Base-by-base conservation (phyloP, 2,797 vertebrate genomes). In the Notolabrus celidotus region DNA sequence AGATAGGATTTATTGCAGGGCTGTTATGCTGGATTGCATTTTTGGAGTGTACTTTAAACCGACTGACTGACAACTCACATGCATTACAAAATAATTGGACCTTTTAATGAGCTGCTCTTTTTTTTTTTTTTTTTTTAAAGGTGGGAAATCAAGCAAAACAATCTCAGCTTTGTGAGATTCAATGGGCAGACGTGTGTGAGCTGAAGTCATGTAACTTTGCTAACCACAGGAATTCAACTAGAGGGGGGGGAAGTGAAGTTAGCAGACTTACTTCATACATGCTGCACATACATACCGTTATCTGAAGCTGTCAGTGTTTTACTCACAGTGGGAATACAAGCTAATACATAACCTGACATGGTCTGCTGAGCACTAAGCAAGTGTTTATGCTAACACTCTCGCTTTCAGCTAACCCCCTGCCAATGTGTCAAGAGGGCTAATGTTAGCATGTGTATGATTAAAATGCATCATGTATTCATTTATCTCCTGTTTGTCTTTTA, bases 371-470 rank as follows among this genome's bases (percentile, higher is more conserved):
- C 25, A 19, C 14, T 51, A 41, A 43, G 23, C 46, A 29, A 16
- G 58, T 3, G 46, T 42, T 57, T 22, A 29, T 3, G 43, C 57
- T 85, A 85, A 75, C 79, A 55, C 27, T 57, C 46, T 4, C 17
- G 62, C 14, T 19, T 33, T 19, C 22, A 16, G 69, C 80, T 79
- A 77, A 39, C 15, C 50, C 4, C 8, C 29, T 77, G 55, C n/a
- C 42, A 53, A 14, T n/a, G 53, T 72, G 69, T 61, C 52, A 68
- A 20, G 16, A 31, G 39, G 27, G 84, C 84, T 83, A 80, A 76
- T 43, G 74, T 70, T 84, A 79, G 82, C 87, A 71, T 79, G 15
- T 59, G 45, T n/a, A 14, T 65, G 33, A 68, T 63, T 46, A 46
- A 33, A 66, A 79, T 46, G 12, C 10, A 66, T 22, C 1, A 25